Percentiles rank a stretch among this genome's conserved stretches.
Conservation (phyloP, 2,888 invertebrate species). For the Thecophora atra region DNA sequence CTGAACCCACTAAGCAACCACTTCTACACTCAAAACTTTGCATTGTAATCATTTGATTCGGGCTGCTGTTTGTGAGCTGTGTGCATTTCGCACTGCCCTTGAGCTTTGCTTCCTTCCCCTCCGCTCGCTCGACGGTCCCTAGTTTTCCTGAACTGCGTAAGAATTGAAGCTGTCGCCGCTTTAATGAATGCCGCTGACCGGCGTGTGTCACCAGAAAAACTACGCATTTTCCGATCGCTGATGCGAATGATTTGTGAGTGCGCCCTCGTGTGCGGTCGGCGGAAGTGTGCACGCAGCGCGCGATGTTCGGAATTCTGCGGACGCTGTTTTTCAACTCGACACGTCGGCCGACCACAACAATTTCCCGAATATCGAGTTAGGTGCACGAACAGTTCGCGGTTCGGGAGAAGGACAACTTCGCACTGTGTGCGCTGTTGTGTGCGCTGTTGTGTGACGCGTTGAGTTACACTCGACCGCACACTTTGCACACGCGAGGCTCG, state of each 20-base stretch:
- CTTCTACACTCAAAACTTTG: slow-evolving; percentile 2
- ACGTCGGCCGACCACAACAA: background rate
- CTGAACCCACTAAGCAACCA: background rate
- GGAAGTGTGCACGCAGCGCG: background rate
- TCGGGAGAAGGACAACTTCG: background rate
- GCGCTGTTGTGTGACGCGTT: background rate
- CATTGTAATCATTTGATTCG: background rate
- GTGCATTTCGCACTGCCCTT: background rate
- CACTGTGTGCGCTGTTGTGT: background rate
- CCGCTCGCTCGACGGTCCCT: background rate
- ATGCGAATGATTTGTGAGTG: slow-evolving; percentile 2
- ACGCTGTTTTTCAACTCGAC: slow-evolving; percentile 8
- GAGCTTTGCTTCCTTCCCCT: background rate
- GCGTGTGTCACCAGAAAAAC: slow-evolving; percentile 10
- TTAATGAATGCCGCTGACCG: slow-evolving; percentile 12
- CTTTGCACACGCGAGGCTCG: no score
- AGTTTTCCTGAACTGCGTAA: background rate
- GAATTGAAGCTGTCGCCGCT: slow-evolving; percentile 1
- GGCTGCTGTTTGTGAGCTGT: background rate
- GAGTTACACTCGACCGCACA: background rate
- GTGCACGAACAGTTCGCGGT: background rate
- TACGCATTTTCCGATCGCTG: background rate
- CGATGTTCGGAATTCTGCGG: background rate
- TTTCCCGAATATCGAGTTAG: slow-evolving; percentile 13
- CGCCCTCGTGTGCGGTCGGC: slow-evolving; percentile 3